phyloP scores from a whole-genome alignment of 2,888 invertebrate genomes.

The Epinotia ramella region DNA sequence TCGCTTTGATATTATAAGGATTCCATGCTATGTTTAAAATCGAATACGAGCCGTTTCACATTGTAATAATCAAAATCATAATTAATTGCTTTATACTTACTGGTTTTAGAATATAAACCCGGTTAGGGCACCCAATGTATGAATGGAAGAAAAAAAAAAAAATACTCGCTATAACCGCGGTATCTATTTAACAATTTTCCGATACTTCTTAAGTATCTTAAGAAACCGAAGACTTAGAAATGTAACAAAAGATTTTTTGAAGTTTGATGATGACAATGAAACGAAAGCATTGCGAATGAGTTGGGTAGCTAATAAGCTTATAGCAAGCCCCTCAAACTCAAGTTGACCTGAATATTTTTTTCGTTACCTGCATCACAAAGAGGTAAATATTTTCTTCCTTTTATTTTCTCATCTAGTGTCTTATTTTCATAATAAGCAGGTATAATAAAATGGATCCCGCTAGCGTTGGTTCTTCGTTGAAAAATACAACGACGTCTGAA shows the following conservation, averaged over 20 bases:
- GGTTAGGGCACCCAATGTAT: not conserved
- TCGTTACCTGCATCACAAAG: conserved; percentile 75
- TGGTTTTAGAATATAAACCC: too few relatives aligned
- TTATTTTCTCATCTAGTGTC: conserved; percentile 64
- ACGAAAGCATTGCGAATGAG: conserved; percentile 61
- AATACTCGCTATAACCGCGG: not conserved
- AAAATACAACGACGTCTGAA: conserved; percentile 51
- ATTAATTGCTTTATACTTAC: too few relatives aligned
- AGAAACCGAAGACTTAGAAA: conserved; percentile 31
- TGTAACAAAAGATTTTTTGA: conserved; percentile 38
- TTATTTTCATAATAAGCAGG: conserved; percentile 61
- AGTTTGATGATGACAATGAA: conserved; percentile 47
- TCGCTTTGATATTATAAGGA: too few relatives aligned
- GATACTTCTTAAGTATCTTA: conserved; percentile 37
- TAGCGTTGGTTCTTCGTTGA: conserved; percentile 60
- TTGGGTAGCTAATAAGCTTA: conserved; percentile 69
- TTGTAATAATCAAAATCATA: too few relatives aligned
- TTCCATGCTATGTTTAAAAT: too few relatives aligned
- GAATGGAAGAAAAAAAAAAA: not conserved
- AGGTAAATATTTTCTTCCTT: conserved; percentile 61
- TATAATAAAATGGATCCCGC: conserved; percentile 60
- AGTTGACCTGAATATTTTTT: conserved; percentile 72
- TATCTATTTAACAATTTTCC: conserved; percentile 23
- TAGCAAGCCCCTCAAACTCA: conserved; percentile 62
- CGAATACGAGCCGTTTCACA: too few relatives aligned